Evolutionary conservation across 2,113 vertebrate genomes (phyloP), one percentile per base, ranked within the genome.

Genomic region (Limanda limanda): DNA sequence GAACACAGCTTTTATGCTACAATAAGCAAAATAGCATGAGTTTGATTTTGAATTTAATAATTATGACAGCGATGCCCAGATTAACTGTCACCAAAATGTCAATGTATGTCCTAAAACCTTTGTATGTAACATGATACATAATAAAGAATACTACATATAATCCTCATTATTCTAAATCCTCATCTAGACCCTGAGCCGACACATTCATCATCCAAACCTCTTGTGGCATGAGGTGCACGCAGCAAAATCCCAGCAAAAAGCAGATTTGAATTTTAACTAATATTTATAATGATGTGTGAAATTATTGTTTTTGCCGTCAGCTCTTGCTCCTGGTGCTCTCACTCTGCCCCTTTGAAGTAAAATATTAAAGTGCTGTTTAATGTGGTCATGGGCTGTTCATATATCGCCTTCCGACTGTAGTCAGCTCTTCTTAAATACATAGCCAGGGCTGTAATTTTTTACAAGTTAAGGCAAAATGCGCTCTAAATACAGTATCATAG

Each of bases 401-500:
- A 86, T 89, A 88, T 90, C 87, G 89, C 89, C 81, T 89, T 87
- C 83, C 75, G 78, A 92, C 84, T 91, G 81, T 66, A 81, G 87
- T 90, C 91, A 89, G 86, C 88, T 86, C 82, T 76, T 88, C 93
- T 93, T 93, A 95, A 94, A 93, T 86, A 92, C 91, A 94, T 78
- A 90, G 91, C 61, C 81, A 92, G 82, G 88, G 88, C 94, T 94
- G 88, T 95, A 93, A 95, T 95, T 95, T 56, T 31, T 92, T 89
- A 92, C 92, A 93, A 92, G 93, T 94, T 94, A 91, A 94, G 94
- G 92, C 90, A 92, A 93, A 95, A 94, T 91, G 90, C 87, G 77
- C 88, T 91, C 88, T 95, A 94, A 95, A 91, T 93, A 94, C 94
- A 95, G 95, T 95, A 95, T 94, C 92, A 84, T 70, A 59, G 85